Evolutionary conservation across 2,888 invertebrate species (phyloP).

Genomic region (Drosophila recens): DNA sequence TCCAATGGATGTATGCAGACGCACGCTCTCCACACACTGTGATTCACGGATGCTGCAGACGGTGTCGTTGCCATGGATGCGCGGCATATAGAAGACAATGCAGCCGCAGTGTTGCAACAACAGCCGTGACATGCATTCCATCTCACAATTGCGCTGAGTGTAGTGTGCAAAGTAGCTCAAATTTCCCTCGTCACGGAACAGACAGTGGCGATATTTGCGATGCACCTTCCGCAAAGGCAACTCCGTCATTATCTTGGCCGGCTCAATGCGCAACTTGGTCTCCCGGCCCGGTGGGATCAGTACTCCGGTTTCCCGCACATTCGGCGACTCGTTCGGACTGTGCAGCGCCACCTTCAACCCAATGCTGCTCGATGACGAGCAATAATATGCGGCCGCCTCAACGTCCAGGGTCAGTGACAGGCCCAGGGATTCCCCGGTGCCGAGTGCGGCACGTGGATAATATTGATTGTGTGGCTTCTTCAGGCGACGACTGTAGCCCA

Average conservation of each 20-base stretch:
- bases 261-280: conserved; percentile 79
- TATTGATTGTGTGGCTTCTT: conserved; percentile 82
- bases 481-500: conserved; percentile 86
- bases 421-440: conserved; percentile 90
- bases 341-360: conserved; percentile 83
- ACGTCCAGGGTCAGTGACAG: conserved; percentile 90
- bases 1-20: conserved; percentile 56
- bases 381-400: conserved; percentile 90
- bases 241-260: conserved; percentile 75
- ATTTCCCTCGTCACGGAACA: conserved; percentile 89
- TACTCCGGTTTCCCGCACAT: conserved; percentile 80
- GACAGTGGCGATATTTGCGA: conserved; percentile 87
- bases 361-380: conserved; percentile 89
- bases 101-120: conserved; percentile 85
- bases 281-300: conserved; percentile 76
- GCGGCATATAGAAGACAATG: conserved; percentile 83
- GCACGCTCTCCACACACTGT: conserved; percentile 85
- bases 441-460: conserved; percentile 86
- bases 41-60: conserved; percentile 90
- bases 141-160: conserved; percentile 91
- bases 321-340: conserved; percentile 82
- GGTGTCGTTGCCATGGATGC: conserved; percentile 88
- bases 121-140: conserved; percentile 92
- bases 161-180: conserved; percentile 90
- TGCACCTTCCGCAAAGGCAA: conserved; percentile 65